Evolutionary conservation across 2,113 vertebrate species (phyloP), one percentile per base, ranked within the genome.

Genomic region (Etheostoma cragini): DNA sequence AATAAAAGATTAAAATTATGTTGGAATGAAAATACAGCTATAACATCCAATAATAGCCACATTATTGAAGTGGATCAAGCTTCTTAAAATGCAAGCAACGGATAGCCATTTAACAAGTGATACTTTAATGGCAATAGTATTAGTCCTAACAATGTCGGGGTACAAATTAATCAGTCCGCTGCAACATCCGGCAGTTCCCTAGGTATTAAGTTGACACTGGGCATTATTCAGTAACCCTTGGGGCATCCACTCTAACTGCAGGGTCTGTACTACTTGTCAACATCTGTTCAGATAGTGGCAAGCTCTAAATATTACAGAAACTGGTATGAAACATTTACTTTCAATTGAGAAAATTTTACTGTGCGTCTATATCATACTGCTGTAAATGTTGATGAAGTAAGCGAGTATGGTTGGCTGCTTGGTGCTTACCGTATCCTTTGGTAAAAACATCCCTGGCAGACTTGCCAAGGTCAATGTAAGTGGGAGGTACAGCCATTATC

Each of bases 371-470:
- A 22, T n/a, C 2, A 17, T 3, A 19, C 47, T 56, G 19, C 13
- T 6, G 26, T 35, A 57, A 69, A 76, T 19, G 60, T 13, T 10
- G 50, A 38, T 46, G 13, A 69, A 65, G 56, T 13, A 10, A 56
- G 42, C 30, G 15, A 45, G 53, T 24, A 4, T 21, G 38, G 60
- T 3, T 16, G 30, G 26, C 35, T 70, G 46, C 15, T 57, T 38
- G 6, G 33, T 46, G 22, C 89, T 97, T 94, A 99, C 98, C 98
- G 8, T 98, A 99, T 93, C 98, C 98, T 86, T 97, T 99, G 88
- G 97, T 98, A 92, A 99, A 99, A 89, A 99, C 94, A 82, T 99
- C 98, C 91, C 95, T 95, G 94, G 98, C 97, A 53, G 97, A 94
- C 90, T 99, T 99, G 92, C 98, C 98, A 85, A 99, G 95, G 91